Conservation (phyloP, 2,113 vertebrate genomes). For the Phyllopteryx taeniolatus region DNA sequence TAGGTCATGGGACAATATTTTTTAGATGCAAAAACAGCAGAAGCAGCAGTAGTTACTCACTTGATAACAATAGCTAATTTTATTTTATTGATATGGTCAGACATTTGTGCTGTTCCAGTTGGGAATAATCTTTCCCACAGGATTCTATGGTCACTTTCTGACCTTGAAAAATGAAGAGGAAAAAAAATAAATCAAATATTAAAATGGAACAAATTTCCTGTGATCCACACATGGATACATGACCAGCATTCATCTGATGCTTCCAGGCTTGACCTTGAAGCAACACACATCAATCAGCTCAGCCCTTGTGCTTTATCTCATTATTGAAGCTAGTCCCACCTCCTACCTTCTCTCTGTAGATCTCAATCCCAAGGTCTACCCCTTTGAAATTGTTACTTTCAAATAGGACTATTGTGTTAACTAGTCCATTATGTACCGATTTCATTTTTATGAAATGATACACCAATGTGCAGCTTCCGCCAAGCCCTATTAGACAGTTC, state of each 20-base stretch:
- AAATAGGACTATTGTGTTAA: neutral
- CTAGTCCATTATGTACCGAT: neutral
- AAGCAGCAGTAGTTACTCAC: too few relatives aligned
- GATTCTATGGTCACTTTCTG: slow-evolving; percentile 28
- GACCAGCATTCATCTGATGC: neutral
- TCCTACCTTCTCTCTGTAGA: slow-evolving; percentile 13
- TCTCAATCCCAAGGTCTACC: slow-evolving; percentile 27
- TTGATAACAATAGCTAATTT: too few relatives aligned
- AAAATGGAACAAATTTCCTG: too few relatives aligned
- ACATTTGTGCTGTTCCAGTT: too few relatives aligned
- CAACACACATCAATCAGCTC: slow-evolving; percentile 47
- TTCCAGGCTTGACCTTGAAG: slow-evolving; percentile 49
- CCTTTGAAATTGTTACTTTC: slow-evolving; percentile 5
- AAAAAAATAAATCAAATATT: too few relatives aligned
- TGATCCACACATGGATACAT: too few relatives aligned
- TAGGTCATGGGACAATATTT: too few relatives aligned
- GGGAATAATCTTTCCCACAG: neutral
- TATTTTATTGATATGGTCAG: too few relatives aligned
- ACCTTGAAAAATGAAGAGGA: too few relatives aligned
- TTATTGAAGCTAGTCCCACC: slow-evolving; percentile 11
- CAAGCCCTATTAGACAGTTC: neutral
- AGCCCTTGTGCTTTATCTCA: slow-evolving; percentile 35
- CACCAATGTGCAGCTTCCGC: neutral
- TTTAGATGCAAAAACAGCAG: too few relatives aligned
- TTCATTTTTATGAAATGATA: neutral